A percentile compares a stretch with the other conserved stretches of the same genome.
phyloP scores from a whole-genome alignment of 2,113 vertebrate species.

The Fulica atra region DNA sequence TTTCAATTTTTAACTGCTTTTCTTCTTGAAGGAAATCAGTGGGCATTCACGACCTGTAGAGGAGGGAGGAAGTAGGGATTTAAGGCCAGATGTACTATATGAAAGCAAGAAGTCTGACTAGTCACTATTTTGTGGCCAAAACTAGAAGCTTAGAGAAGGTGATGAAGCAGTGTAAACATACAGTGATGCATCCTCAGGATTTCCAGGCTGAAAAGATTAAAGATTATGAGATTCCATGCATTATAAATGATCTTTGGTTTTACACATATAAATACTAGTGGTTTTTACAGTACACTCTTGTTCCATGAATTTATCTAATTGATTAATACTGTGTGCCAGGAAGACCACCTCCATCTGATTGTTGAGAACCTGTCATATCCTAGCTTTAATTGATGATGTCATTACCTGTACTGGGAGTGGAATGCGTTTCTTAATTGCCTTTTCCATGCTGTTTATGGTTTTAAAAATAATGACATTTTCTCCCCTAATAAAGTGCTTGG shows the following conservation, averaged over 20 bases:
- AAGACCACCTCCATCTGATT: not conserved
- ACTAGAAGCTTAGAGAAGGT: not conserved
- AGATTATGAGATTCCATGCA: not conserved
- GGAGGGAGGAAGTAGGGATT: not conserved
- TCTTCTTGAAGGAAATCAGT: not conserved
- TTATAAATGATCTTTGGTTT: not conserved
- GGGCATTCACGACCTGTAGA: not conserved
- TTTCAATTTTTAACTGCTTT: not conserved
- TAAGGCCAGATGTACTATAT: not conserved
- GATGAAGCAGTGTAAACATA: not conserved
- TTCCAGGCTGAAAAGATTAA: not conserved
- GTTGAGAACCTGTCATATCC: not conserved
- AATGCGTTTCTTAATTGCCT: not conserved
- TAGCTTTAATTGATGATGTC: not conserved
- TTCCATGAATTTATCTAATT: not conserved
- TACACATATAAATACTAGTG: not conserved
- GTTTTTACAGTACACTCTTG: not conserved
- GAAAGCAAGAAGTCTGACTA: not conserved
- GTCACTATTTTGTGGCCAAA: not conserved
- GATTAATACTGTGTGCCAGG: not conserved
- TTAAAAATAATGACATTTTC: not conserved
- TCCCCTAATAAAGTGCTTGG: not conserved
- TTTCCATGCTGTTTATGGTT: not conserved
- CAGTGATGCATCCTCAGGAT: not conserved
- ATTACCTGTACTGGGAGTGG: accelerated